These are phyloP conservation scores for Thalassarche chlororhynchos DNA, from an alignment of 2,113 vertebrate species.

Conservation along the genomic window DNA sequence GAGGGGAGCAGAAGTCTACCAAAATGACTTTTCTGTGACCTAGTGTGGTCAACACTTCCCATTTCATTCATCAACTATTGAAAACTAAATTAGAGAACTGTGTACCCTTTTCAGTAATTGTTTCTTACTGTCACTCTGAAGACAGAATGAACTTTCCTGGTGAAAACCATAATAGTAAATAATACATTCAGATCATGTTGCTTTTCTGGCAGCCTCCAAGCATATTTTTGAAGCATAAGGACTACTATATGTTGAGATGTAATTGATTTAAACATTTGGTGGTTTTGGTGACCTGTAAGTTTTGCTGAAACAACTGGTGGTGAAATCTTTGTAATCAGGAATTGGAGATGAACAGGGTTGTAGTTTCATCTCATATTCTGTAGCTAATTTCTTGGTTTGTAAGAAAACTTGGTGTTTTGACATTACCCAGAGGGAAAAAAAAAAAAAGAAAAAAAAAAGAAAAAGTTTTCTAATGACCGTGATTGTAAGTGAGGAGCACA, in stretches of 20 bases:
- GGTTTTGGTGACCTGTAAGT: not conserved
- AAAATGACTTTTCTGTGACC: conserved; percentile 72
- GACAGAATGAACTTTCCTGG: not conserved
- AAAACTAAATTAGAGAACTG: conserved; percentile 39
- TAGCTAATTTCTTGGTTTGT: not conserved
- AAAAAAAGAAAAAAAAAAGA: fast-evolving
- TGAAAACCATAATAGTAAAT: not conserved
- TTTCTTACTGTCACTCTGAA: conserved; percentile 6
- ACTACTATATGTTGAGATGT: not conserved
- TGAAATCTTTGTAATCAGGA: not conserved
- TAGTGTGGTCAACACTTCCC: conserved; percentile 40
- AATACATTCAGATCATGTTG: not conserved
- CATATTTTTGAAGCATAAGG: not conserved
- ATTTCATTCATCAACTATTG: not conserved
- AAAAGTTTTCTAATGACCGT: not conserved
- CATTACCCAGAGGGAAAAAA: not conserved
- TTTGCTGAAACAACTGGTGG: not conserved
- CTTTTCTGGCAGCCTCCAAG: not conserved
- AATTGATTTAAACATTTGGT: not conserved
- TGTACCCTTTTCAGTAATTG: not conserved
- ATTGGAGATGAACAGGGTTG: not conserved
- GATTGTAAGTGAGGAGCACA: not conserved
- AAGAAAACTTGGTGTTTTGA: not conserved
- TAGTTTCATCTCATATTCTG: not conserved
- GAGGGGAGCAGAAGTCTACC: conserved; percentile 65